phyloP scores from a whole-genome alignment of 2,113 vertebrate genomes.

The Microcebus jonahi region DNA sequence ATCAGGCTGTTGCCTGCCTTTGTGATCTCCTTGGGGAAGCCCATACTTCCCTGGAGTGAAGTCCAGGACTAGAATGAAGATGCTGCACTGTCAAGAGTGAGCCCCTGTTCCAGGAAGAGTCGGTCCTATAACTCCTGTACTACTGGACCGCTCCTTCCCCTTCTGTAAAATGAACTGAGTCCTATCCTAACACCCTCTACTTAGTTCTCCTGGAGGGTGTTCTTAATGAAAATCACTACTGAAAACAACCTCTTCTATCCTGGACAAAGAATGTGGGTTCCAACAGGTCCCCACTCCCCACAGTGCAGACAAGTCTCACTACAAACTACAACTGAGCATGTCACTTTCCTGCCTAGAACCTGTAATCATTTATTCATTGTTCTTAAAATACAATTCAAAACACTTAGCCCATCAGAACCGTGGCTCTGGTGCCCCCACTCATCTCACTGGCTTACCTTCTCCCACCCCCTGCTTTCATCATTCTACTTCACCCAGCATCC shows the following conservation, averaged over 20 bases:
- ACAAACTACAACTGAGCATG: not conserved
- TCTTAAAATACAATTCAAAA: slow-evolving; percentile 4
- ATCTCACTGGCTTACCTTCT: not conserved
- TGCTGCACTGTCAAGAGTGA: not conserved
- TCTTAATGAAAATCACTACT: not conserved
- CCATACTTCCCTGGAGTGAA: not conserved
- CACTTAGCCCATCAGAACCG: not conserved
- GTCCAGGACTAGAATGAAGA: not conserved
- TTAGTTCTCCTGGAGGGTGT: not conserved
- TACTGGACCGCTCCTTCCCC: not conserved
- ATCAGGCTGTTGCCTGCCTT: not conserved
- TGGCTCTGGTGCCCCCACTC: not conserved
- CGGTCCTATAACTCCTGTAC: not conserved
- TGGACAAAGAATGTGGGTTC: not conserved
- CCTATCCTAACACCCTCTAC: not conserved
- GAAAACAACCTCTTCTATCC: not conserved
- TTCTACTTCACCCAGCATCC: not conserved
- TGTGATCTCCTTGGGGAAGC: not conserved
- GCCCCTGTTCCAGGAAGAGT: not conserved
- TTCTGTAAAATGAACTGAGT: not conserved
- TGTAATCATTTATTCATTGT: not conserved
- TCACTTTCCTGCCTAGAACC: not conserved
- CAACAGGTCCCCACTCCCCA: not conserved
- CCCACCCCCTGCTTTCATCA: not conserved
- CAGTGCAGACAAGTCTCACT: not conserved